Base-by-base conservation (phyloP, 1,140 invertebrate genomes). In the Pachyrhynchus sulphureomaculatus region DNA sequence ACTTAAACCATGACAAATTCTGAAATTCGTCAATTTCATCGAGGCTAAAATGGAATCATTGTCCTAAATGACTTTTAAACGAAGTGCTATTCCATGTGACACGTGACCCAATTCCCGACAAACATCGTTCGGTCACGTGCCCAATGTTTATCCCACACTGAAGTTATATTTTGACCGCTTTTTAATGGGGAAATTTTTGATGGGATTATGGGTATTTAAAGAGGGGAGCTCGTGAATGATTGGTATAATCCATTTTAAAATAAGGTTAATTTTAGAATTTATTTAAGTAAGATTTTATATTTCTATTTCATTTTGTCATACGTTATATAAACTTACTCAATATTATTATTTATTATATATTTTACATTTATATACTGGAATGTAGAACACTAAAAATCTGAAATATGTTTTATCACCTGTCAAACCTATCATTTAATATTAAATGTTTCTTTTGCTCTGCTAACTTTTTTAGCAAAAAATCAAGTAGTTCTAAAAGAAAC, bases 1-100 rank as follows among this genome's bases (percentile, higher is more conserved):
- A 13, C 37, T 33, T 41, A 29, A 10, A 17, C 29, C 47, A 41
- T 61, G 49, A 53, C 58, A 37, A 61, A 61, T 61, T 53, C 20
- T 1, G 4, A 49, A 49, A 59, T 59, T 59, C 58, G 58, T 53
- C 58, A 61, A 53, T 32, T 51, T 59, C 57, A 9, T 18, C 6
- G 9, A 15, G 15, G 20, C 10, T 9, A 6, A 53, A 52, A 42
- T 6, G 47, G 20, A 12, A 17, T 13, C 36, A 53, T 53, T 53
- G 51, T 41, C 32, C 58, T 51, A 61, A 61, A 61, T 61, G 58
- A 61, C 58, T 61, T 61, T 53, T 61, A 61, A 61, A 59, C 57
- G 45, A 59, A 53, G 58, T 61, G 58, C 58, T 61, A 61, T 53
- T 52, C 48, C 58, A 20, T 61, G 48, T 26, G 58, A 26, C 58